Conservation (phyloP, 2,888 invertebrate genomes). For the Taphrorychus bicolor region DNA sequence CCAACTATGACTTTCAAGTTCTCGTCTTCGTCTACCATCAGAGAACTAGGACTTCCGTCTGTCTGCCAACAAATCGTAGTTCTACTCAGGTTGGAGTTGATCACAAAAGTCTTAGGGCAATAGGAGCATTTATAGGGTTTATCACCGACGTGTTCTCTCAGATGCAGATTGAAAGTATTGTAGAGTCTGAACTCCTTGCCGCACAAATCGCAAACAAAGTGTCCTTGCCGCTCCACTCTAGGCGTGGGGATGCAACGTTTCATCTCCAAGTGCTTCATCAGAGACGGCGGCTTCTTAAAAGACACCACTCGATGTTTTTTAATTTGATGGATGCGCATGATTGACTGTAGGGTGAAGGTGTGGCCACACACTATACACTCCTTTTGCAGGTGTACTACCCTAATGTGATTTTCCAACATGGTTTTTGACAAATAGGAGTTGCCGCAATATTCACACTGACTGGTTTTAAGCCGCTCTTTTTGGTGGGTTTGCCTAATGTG, state of each 20-base stretch:
- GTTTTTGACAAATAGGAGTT: slow-evolving; percentile 33
- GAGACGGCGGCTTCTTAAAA: slow-evolving; percentile 26
- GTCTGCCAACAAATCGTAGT: too few relatives aligned
- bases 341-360: slow-evolving; percentile 42
- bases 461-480: slow-evolving; percentile 46
- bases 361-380: slow-evolving; percentile 61
- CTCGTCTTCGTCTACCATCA: too few relatives aligned
- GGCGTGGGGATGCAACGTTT: slow-evolving; percentile 37
- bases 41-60: too few relatives aligned
- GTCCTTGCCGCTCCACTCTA: slow-evolving; percentile 56
- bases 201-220: slow-evolving; percentile 49
- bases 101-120: slow-evolving; percentile 65
- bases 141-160: slow-evolving; percentile 63
- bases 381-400: slow-evolving; percentile 41
- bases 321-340: slow-evolving; percentile 46
- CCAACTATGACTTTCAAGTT: too few relatives aligned
- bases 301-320: slow-evolving; percentile 39
- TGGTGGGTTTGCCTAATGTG: slow-evolving; percentile 55
- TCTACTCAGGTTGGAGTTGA: slow-evolving; percentile 37
- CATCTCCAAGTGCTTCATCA: slow-evolving; percentile 38
- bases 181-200: slow-evolving; percentile 43
- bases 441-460: slow-evolving; percentile 38
- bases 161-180: slow-evolving; percentile 36
- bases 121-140: slow-evolving; percentile 64
- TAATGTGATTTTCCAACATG: slow-evolving; percentile 42